Evolutionary conservation across 2,888 invertebrate species (phyloP).

Genomic region (Hirtodrosophila alboralis): DNA sequence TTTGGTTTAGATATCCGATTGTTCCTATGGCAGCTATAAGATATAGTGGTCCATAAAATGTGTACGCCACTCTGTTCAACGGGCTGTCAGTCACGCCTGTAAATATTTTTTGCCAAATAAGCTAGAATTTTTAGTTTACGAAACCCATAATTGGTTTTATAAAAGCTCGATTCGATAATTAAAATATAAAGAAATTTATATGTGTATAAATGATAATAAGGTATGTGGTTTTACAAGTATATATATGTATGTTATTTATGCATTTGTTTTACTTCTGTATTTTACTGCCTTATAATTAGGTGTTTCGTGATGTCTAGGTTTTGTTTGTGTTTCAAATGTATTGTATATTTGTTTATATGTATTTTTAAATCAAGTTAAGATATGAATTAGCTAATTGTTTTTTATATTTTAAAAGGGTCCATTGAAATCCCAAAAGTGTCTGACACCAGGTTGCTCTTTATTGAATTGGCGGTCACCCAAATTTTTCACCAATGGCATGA

Average conservation of each 20-base stretch:
- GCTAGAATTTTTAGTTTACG: conserved; percentile 18
- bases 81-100: conserved; percentile 21
- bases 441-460: conserved; percentile 10
- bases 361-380: neutral
- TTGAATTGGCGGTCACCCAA: conserved; percentile 2
- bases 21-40: too few relatives aligned
- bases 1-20: too few relatives aligned
- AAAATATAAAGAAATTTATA: conserved; percentile 13
- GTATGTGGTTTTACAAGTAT: conserved; percentile 1
- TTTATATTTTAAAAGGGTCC: conserved; percentile 7
- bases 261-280: neutral
- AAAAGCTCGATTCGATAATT: conserved; percentile 18
- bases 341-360: neutral
- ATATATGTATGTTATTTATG: neutral
- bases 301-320: too few relatives aligned
- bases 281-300: too few relatives aligned
- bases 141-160: conserved; percentile 18
- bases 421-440: conserved; percentile 6
- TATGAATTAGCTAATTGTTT: too few relatives aligned
- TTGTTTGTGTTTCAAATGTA: too few relatives aligned
- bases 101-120: conserved; percentile 10
- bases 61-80: conserved; percentile 8
- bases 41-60: neutral
- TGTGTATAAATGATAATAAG: conserved; percentile 24
- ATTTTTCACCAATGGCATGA: conserved; percentile 6